These are phyloP conservation scores for Cassiopea andromeda DNA, from an alignment of 30 jellyfish, hydroid and myxozoan species.

Conservation along the genomic window DNA sequence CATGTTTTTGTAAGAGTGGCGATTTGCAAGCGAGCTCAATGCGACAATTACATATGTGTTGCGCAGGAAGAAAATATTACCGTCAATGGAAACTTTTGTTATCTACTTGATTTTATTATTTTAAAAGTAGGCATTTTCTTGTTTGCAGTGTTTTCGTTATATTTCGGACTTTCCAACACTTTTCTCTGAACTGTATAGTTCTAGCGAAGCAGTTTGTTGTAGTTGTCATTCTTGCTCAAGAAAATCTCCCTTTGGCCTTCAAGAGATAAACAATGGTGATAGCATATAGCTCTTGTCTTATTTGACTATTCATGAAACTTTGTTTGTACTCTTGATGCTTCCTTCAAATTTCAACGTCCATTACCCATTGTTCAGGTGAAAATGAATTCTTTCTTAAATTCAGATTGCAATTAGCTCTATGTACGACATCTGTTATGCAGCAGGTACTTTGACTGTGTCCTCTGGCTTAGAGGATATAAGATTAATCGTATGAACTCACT, in stretches of 20 bases:
- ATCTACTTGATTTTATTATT: too few relatives aligned
- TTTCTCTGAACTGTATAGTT: neutral
- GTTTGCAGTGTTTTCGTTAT: too few relatives aligned
- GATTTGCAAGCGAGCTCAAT: too few relatives aligned
- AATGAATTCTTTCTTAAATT: neutral
- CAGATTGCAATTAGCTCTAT: slow-evolving; percentile 14
- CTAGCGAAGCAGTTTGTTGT: neutral
- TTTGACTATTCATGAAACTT: slow-evolving; percentile 5
- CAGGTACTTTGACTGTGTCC: slow-evolving; percentile 48
- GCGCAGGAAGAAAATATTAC: too few relatives aligned
- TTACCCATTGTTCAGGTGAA: slow-evolving; percentile 7
- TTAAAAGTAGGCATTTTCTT: too few relatives aligned
- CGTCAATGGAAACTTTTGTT: too few relatives aligned
- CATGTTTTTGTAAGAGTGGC: too few relatives aligned
- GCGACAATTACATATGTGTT: too few relatives aligned
- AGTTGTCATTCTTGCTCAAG: neutral
- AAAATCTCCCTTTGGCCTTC: neutral
- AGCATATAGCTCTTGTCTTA: neutral
- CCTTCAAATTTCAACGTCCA: slow-evolving; percentile 23
- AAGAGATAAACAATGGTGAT: neutral
- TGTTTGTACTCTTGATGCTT: slow-evolving; percentile 4
- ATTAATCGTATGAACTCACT: neutral
- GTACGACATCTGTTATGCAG: slow-evolving; percentile 60
- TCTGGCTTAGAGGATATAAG: neutral
- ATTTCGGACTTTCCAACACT: too few relatives aligned